A percentile compares a stretch with the other conserved stretches of the same genome.
phyloP scores from a whole-genome alignment of 2,797 vertebrate genomes.

The Acanthurus lineatus region DNA sequence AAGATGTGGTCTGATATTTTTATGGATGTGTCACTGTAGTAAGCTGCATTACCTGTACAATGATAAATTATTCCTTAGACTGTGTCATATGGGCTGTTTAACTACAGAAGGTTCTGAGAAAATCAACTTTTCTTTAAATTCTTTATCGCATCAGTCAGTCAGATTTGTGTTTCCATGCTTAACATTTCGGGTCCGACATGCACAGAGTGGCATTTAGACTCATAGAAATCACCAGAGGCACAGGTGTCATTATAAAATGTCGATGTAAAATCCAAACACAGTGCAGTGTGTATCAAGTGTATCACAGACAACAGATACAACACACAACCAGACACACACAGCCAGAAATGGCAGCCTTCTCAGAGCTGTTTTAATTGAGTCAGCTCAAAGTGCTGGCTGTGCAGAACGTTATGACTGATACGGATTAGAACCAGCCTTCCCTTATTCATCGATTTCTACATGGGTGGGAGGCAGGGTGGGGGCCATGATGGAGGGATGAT shows the following conservation, averaged over 20 bases:
- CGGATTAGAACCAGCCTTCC: constrained; percentile 72
- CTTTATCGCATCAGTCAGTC: too few relatives aligned
- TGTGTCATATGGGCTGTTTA: neutral
- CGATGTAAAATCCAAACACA: constrained; percentile 8
- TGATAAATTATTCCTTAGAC: neutral
- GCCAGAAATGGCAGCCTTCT: constrained; percentile 39
- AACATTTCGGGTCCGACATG: too few relatives aligned
- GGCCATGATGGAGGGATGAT: constrained; percentile 26
- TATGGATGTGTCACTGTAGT: neutral
- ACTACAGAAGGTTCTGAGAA: neutral
- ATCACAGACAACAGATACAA: constrained; percentile 27
- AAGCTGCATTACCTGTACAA: neutral
- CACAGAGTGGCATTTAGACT: too few relatives aligned
- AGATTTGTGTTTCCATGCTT: too few relatives aligned
- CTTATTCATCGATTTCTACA: constrained; percentile 71
- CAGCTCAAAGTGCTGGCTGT: constrained; percentile 73
- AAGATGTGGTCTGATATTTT: neutral
- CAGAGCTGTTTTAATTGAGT: constrained; percentile 76
- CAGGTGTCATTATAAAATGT: too few relatives aligned
- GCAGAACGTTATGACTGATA: constrained; percentile 77
- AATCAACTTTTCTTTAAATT: neutral
- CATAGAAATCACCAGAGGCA: too few relatives aligned
- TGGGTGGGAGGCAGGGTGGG: constrained; percentile 33
- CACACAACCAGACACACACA: constrained; percentile 43
- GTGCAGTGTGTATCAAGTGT: constrained; percentile 18